Conservation (phyloP, 1,140 invertebrate species). For the Ceratina australensis region DNA sequence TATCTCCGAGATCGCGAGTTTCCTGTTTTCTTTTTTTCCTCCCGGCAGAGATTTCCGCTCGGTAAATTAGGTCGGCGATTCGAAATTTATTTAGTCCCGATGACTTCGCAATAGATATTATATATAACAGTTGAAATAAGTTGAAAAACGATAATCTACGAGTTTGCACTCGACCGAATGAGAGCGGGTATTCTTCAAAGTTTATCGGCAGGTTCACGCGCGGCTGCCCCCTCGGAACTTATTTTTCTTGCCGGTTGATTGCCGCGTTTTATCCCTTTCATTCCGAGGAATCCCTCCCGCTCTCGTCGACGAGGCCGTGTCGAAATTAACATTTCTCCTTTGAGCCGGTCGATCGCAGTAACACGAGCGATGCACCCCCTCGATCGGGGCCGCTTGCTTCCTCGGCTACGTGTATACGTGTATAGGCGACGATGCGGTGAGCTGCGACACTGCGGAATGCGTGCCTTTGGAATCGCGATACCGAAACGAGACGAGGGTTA, state of each 20-base stretch:
- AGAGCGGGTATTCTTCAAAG: neutral
- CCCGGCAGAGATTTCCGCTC: slow-evolving; percentile 9
- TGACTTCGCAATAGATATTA: too few species aligned
- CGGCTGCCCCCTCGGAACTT: neutral
- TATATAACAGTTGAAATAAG: too few species aligned
- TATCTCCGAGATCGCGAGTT: neutral
- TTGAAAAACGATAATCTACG: neutral
- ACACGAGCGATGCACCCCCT: slow-evolving; percentile 34
- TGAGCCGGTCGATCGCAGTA: slow-evolving; percentile 56
- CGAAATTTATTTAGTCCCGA: too few species aligned
- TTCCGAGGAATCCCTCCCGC: too few species aligned
- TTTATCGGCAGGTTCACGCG: slow-evolving; percentile 22
- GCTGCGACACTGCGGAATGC: slow-evolving; percentile 52
- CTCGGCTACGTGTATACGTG: slow-evolving; percentile 1
- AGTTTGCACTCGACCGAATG: neutral
- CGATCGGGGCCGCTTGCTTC: neutral
- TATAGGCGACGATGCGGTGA: slow-evolving; percentile 29
- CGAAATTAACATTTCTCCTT: slow-evolving; percentile 62
- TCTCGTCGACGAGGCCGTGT: too few species aligned
- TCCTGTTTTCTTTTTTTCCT: neutral
- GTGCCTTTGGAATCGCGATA: slow-evolving; percentile 60
- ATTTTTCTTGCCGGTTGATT: neutral
- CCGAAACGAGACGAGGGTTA: slow-evolving; percentile 60
- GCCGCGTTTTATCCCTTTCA: neutral
- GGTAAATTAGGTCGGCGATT: neutral